Evolutionary conservation across 2,113 vertebrate genomes (phyloP).

Genomic region (Collichthys lucidus): DNA sequence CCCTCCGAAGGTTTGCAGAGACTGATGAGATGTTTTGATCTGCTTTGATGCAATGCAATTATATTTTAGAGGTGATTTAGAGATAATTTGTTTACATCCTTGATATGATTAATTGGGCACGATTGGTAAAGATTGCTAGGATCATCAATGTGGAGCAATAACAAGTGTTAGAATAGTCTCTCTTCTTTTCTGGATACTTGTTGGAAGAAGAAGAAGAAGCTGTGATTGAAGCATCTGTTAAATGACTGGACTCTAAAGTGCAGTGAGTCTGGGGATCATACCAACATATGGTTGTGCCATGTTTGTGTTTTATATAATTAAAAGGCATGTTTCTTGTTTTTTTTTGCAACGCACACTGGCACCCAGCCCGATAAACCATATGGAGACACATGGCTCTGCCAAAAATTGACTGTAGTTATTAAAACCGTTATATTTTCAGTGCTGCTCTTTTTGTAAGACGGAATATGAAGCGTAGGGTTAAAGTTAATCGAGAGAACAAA

Average conservation of each 20-base stretch:
- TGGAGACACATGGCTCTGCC: conserved; percentile 34
- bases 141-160: conserved; percentile 4
- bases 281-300: conserved; percentile 58
- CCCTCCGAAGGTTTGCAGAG: conserved; percentile 13
- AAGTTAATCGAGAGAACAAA: not conserved
- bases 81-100: conserved; percentile 28
- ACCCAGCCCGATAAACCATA: conserved; percentile 49
- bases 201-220: conserved; percentile 34
- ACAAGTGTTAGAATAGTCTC: not conserved
- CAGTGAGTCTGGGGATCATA: conserved; percentile 43
- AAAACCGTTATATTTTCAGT: conserved; percentile 2
- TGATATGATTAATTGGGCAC: conserved; percentile 43
- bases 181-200: conserved; percentile 25
- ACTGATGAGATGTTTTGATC: conserved; percentile 54
- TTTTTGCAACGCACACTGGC: conserved; percentile 39
- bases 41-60: conserved; percentile 49
- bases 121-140: conserved; percentile 11
- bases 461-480: not conserved
- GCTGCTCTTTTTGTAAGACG: conserved; percentile 3
- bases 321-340: conserved; percentile 34
- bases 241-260: conserved; percentile 52
- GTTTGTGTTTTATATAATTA: conserved; percentile 69
- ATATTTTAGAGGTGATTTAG: conserved; percentile 48
- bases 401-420: conserved; percentile 26
- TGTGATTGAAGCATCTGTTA: conserved; percentile 54